These are phyloP conservation scores for Ictalurus punctatus DNA, from an alignment of 2,113 vertebrate species.

Conservation along the genomic window DNA sequence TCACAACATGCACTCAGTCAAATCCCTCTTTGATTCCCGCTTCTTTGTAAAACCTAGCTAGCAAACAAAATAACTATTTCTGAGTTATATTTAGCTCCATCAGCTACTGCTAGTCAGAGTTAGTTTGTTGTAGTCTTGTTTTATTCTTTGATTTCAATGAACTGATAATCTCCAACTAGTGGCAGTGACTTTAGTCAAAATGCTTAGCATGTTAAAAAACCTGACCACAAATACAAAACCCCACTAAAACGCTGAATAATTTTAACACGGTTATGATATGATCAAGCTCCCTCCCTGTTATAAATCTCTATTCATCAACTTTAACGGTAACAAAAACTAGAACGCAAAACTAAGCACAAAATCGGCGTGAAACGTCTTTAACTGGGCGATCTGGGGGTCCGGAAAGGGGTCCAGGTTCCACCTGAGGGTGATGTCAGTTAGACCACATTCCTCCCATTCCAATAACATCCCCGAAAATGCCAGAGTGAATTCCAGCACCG, in stretches of 20 bases:
- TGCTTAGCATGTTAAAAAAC: not conserved
- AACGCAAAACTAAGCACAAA: not conserved
- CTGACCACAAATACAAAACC: not conserved
- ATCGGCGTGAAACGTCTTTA: not conserved
- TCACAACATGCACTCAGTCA: too few species aligned
- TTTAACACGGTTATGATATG: not conserved
- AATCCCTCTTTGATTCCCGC: too few species aligned
- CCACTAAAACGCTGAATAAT: not conserved
- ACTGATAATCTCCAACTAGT: not conserved
- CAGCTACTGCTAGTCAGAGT: not conserved
- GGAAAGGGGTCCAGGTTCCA: constrained; percentile 11
- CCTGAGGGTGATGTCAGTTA: constrained; percentile 18
- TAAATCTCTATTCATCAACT: not conserved
- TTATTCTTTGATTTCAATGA: not conserved
- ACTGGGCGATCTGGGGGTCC: not conserved
- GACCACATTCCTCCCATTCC: not conserved
- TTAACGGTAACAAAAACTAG: not conserved
- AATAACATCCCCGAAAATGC: constrained; percentile 33
- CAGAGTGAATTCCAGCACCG: constrained; percentile 43
- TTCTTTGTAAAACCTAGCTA: not conserved
- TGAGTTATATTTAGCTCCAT: not conserved
- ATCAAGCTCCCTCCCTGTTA: not conserved
- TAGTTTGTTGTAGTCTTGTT: not conserved
- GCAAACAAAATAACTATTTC: not conserved
- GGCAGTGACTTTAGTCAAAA: not conserved